Percentiles rank a stretch among this genome's conserved stretches.
Evolutionary conservation across 2,888 invertebrate species (phyloP).

Genomic region (Netelia inedita): DNA sequence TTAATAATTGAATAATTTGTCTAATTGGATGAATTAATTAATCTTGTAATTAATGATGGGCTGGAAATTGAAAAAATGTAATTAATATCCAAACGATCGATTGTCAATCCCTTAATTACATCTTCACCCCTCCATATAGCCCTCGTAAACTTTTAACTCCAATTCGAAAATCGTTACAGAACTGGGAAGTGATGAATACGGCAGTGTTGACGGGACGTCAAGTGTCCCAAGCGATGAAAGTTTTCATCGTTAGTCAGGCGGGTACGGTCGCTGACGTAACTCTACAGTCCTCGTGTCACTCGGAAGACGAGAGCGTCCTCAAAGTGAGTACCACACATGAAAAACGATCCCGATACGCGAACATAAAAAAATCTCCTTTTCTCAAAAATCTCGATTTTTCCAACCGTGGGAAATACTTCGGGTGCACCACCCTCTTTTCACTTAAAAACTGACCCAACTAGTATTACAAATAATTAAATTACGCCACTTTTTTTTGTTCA

Average conservation of each 20-base stretch:
- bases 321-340: slow-evolving; percentile 89
- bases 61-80: too few species aligned
- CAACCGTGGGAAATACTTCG: background rate
- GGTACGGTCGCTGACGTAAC: slow-evolving; percentile 98
- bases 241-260: slow-evolving; percentile 97
- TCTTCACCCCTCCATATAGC: too few species aligned
- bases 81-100: background rate
- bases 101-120: background rate
- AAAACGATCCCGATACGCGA: background rate
- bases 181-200: slow-evolving; percentile 97
- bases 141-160: slow-evolving; percentile 9
- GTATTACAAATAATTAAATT: too few species aligned
- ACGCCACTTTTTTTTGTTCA: too few species aligned
- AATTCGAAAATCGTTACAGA: slow-evolving; percentile 87
- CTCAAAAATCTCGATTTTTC: background rate
- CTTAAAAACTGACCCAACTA: too few species aligned
- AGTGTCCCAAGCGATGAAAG: slow-evolving; percentile 97
- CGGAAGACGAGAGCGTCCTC: slow-evolving; percentile 97
- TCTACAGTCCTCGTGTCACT: slow-evolving; percentile 96
- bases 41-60: too few species aligned
- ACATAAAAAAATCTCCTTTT: too few species aligned
- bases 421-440: background rate
- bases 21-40: too few species aligned
- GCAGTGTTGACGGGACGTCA: slow-evolving; percentile 97
- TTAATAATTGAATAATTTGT: too few species aligned